Percentiles rank a stretch among this genome's conserved stretches.
phyloP scores from a whole-genome alignment of 2,888 invertebrate species.

The Autographa pulchrina region DNA sequence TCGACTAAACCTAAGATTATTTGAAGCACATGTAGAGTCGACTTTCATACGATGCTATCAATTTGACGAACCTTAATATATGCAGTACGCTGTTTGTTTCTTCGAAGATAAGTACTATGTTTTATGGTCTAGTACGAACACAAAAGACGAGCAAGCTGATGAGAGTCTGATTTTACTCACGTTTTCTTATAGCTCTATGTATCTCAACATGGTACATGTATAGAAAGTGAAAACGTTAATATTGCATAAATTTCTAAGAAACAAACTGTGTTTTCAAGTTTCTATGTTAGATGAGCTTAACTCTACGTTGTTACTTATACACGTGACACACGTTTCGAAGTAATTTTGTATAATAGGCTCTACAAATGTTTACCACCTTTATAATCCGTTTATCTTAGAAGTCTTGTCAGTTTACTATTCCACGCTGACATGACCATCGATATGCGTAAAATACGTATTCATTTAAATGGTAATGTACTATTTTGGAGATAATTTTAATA shows the following conservation, averaged over 20 bases:
- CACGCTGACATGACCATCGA: not conserved
- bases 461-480: not conserved
- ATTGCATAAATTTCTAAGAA: conserved; percentile 36
- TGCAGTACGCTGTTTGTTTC: conserved; percentile 40
- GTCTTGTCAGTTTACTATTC: not conserved
- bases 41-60: conserved; percentile 26
- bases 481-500: conserved; percentile 1
- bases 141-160: conserved; percentile 52
- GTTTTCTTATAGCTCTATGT: conserved; percentile 55
- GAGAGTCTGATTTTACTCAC: conserved; percentile 58
- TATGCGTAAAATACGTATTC: not conserved
- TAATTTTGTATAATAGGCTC: conserved; percentile 1
- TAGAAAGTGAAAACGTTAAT: conserved; percentile 64
- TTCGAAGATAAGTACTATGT: conserved; percentile 26
- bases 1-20: not conserved
- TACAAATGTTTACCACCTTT: not conserved
- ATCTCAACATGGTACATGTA: conserved; percentile 31
- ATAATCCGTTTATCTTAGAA: not conserved
- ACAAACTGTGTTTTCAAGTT: not conserved
- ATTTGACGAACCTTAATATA: conserved; percentile 45
- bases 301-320: not conserved
- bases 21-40: not conserved
- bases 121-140: conserved; percentile 38
- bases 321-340: not conserved
- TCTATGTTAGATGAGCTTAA: not conserved